Evolutionary conservation across 2,888 invertebrate species (phyloP), one percentile per base, ranked within the genome.

Genomic region (Drosophila demipolita): DNA sequence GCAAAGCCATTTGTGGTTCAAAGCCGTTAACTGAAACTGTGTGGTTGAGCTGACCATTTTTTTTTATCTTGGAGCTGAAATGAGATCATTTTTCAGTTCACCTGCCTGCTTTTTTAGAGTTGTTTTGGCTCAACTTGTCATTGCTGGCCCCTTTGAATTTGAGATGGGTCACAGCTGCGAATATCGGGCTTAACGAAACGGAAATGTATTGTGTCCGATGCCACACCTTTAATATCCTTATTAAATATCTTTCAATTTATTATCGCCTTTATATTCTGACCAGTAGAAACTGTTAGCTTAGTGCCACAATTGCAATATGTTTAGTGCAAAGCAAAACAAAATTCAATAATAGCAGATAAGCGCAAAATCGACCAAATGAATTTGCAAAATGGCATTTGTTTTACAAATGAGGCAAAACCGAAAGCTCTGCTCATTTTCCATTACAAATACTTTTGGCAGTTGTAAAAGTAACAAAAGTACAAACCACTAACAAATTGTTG

Each of bases 121-220:
- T 76, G 52, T 60, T 65, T 71, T 54, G 72, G 81, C 71, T 83
- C 69, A 87, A 78, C 63, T 75, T 83, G 87, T 87, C 83, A 78
- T 55, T 83, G 72, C 60, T 64, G 40, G 68, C 38, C 58, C 17
- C 36, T 61, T 57, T 45, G 66, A 55, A 63, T 65, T 73, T 70
- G 87, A 87, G 73, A 67, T 66, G 67, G 87, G 70, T 76, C 52
- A 45, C 54, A 15, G 57, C 58, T 66, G 45, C 53, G 57, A 66
- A 66, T 66, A 48, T 48, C 45, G 42, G 48, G 45, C 23, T 29
- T 73, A 73, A 40, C 45, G 54, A 69, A 15, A 12, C 2, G 17
- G n/a, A 32, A 32, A 7, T 6, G 12, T 32, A 42, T 32, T 49
- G 4, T 42, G 20, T 17, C 2, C 9, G 17, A 0, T 8, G 8